phyloP scores from a whole-genome alignment of 2,888 invertebrate species.

The Hemaris fuciformis region DNA sequence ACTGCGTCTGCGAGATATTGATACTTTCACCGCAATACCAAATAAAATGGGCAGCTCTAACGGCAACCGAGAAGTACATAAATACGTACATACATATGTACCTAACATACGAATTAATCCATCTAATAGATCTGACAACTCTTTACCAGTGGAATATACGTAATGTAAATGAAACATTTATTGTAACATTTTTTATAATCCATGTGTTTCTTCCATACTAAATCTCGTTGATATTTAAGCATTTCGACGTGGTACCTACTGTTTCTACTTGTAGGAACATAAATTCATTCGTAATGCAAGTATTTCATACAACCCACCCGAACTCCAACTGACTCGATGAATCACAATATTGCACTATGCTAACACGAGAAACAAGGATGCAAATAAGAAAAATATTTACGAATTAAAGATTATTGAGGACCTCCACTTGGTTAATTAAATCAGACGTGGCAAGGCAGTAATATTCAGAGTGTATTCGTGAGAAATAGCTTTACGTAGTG shows the following conservation, averaged over 20 bases:
- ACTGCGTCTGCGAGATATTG: no score
- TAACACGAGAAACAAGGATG: not conserved
- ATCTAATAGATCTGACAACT: no score
- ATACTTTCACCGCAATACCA: no score
- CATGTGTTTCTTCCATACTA: not conserved
- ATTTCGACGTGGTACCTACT: not conserved
- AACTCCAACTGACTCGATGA: not conserved
- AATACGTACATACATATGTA: no score
- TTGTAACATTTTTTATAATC: no score
- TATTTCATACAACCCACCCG: conserved; percentile 3
- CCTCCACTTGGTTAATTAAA: not conserved
- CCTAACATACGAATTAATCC: no score
- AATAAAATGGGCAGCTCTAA: no score
- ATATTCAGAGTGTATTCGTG: conserved; percentile 35
- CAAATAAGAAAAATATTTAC: not conserved
- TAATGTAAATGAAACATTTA: no score
- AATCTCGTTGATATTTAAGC: not conserved
- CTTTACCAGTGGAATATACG: no score
- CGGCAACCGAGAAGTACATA: no score
- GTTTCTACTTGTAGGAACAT: not conserved
- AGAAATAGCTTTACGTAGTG: conserved; percentile 60
- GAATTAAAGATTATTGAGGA: not conserved
- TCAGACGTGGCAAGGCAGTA: not conserved
- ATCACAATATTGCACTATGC: not conserved
- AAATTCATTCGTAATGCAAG: not conserved